phyloP scores from a whole-genome alignment of 2,797 vertebrate species.

The Notolabrus celidotus region DNA sequence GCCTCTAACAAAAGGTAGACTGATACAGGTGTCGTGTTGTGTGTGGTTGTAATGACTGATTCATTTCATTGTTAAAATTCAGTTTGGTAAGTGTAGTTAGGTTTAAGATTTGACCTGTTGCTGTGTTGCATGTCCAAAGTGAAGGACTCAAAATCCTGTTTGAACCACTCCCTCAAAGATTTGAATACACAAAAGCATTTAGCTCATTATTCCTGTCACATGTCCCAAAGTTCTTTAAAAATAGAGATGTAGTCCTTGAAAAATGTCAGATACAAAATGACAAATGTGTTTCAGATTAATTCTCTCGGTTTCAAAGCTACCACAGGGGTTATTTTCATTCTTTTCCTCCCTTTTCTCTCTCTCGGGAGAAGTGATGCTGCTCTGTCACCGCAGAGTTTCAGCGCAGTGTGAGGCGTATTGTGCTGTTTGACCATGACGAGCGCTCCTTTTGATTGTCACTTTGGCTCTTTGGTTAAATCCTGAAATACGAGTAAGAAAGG shows the following conservation, averaged over 20 bases:
- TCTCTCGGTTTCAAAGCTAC: background rate
- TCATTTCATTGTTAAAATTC: too few species aligned
- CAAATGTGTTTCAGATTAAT: background rate
- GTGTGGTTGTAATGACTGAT: too few species aligned
- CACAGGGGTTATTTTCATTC: background rate
- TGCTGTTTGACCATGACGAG: slow-evolving; percentile 5
- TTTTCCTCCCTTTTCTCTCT: background rate
- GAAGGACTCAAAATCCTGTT: background rate
- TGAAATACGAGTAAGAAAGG: background rate
- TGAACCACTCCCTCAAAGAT: too few species aligned
- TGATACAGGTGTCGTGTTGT: too few species aligned
- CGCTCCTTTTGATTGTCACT: slow-evolving; percentile 6
- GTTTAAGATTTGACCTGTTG: too few species aligned
- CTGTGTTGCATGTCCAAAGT: too few species aligned
- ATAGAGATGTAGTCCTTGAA: background rate
- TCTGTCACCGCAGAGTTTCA: background rate
- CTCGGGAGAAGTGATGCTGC: background rate
- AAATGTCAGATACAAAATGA: background rate
- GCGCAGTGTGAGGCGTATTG: background rate
- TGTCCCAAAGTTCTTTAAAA: background rate
- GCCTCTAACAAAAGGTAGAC: background rate
- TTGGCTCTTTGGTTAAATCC: slow-evolving; percentile 33
- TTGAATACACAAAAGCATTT: too few species aligned
- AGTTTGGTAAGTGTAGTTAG: too few species aligned
- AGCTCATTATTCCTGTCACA: background rate